A percentile compares a stretch with the other conserved stretches of the same genome.
These are phyloP conservation scores for Phoenicopterus ruber DNA, from an alignment of 2,113 vertebrate species.

Conservation along the genomic window DNA sequence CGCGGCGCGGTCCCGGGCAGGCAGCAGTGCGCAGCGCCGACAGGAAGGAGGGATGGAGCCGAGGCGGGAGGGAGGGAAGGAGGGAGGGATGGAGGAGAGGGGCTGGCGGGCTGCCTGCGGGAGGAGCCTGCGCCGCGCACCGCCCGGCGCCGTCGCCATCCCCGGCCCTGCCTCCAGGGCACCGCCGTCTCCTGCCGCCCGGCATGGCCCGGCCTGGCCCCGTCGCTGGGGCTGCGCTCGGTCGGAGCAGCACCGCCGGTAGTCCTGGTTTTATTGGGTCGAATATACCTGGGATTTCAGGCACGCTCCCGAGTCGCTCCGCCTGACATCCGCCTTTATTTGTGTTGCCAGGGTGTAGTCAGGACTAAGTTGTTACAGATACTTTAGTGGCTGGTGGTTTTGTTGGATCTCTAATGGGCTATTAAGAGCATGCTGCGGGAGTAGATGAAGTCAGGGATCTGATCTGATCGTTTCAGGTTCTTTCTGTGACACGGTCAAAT, in stretches of 20 bases:
- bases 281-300: neutral
- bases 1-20: neutral
- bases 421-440: neutral
- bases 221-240: neutral
- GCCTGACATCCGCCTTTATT: neutral
- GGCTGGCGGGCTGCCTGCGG: neutral
- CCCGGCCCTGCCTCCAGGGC: neutral
- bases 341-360: neutral
- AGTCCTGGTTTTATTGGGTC: neutral
- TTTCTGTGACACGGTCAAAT: neutral
- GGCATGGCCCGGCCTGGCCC: no score
- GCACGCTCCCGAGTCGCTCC: no score
- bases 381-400: neutral
- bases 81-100: neutral
- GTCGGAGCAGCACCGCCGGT: neutral
- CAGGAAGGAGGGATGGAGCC: constrained; percentile 22
- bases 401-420: neutral
- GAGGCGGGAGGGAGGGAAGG: neutral
- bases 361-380: neutral
- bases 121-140: neutral
- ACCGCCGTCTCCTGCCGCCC: no score
- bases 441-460: no score
- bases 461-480: neutral
- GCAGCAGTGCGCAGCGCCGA: neutral
- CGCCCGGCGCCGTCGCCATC: neutral